Evolutionary conservation across 2,888 invertebrate genomes (phyloP).

Genomic region (Punctoribates punctum): DNA sequence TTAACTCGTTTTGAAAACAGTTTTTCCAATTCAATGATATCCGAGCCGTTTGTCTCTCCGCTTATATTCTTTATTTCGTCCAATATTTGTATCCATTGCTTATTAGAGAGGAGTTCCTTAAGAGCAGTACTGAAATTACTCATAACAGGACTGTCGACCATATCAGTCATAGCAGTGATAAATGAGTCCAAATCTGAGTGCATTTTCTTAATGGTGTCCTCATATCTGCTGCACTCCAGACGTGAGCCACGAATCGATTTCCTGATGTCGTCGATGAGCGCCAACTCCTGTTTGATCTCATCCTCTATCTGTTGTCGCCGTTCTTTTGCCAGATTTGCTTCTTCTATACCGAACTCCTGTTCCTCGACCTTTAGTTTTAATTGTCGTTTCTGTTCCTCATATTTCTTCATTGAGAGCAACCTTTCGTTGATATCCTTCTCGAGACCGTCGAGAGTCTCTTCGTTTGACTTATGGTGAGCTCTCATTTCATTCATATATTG

Average conservation of each 20-base stretch:
- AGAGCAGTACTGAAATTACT: background rate
- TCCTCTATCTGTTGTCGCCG: constrained; percentile 24
- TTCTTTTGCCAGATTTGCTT: constrained; percentile 25
- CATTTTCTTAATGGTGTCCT: constrained; percentile 36
- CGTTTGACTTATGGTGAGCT: background rate
- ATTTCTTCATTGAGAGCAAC: background rate
- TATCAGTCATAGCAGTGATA: constrained; percentile 5
- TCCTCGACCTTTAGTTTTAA: background rate
- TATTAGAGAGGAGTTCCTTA: background rate
- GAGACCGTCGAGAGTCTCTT: background rate
- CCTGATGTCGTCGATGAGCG: constrained; percentile 32
- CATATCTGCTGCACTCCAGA: constrained; percentile 20
- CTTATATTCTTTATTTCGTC: background rate
- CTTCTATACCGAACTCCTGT: constrained; percentile 32
- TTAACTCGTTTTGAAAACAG: constrained; percentile 11
- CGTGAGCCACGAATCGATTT: constrained; percentile 1
- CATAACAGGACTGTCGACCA: constrained; percentile 4
- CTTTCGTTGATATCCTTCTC: constrained; percentile 6
- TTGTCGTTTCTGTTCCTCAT: background rate
- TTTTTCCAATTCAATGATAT: constrained; percentile 19
- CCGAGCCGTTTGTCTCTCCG: background rate
- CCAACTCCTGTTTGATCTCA: constrained; percentile 27
- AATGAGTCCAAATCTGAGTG: constrained; percentile 21
- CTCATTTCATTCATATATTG: background rate
- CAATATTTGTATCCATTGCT: constrained; percentile 7